Percentiles rank a stretch among this genome's conserved stretches.
Evolutionary conservation across 64 coral and sea anemone species (phyloP).

Genomic region (Porites australiensis): DNA sequence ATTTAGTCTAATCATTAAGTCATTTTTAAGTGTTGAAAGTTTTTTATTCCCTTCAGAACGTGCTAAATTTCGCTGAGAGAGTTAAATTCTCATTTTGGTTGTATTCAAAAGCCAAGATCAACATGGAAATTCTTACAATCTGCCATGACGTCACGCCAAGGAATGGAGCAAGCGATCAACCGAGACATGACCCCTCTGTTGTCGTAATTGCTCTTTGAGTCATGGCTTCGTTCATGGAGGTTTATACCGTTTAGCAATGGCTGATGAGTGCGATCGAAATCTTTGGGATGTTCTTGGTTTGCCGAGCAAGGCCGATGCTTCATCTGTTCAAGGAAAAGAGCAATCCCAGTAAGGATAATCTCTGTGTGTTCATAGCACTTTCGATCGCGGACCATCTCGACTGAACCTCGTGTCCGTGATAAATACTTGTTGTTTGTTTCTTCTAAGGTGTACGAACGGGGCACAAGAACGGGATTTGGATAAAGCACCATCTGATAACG

Average conservation of each 20-base stretch:
- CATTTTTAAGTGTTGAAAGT: not conserved
- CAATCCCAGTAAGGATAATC: constrained; percentile 16
- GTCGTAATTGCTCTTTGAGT: not conserved
- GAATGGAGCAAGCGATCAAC: constrained; percentile 12
- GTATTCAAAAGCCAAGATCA: not conserved
- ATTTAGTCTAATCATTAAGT: not conserved
- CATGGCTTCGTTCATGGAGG: not conserved
- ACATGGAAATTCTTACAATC: constrained; percentile 37
- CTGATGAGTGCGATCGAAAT: constrained; percentile 31
- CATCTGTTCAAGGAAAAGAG: not conserved
- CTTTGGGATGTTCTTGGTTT: constrained; percentile 47
- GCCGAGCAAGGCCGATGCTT: not conserved
- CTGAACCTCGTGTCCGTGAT: constrained; percentile 33
- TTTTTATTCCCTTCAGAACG: not conserved
- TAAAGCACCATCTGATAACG: not conserved
- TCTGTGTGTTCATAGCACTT: not conserved
- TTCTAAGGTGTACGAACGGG: constrained; percentile 40
- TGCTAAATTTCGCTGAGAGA: not conserved
- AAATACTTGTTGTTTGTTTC: constrained; percentile 38
- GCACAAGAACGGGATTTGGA: not conserved
- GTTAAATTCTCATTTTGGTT: not conserved
- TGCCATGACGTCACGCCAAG: constrained; percentile 58
- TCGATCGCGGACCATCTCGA: not conserved
- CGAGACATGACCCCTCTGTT: not conserved
- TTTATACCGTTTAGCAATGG: not conserved